phyloP scores from a whole-genome alignment of 2,113 vertebrate genomes.

The Solea senegalensis region DNA sequence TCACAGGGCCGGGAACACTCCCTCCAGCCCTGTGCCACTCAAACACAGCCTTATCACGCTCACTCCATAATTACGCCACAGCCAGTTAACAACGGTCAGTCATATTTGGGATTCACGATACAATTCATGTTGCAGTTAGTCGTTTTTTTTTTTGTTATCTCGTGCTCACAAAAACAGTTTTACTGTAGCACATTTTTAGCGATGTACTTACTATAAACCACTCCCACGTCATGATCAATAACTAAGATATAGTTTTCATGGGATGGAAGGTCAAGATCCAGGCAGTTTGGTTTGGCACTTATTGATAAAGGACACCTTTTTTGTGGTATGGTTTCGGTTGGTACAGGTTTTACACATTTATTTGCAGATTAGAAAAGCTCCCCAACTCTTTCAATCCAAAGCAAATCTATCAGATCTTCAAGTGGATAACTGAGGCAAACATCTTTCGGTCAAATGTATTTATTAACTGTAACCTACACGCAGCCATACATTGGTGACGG shows the following conservation, averaged over 20 bases:
- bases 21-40: slow-evolving; percentile 44
- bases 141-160: background rate
- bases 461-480: background rate
- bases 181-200: background rate
- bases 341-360: background rate
- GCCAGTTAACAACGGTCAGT: slow-evolving; percentile 1
- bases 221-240: background rate
- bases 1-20: slow-evolving; percentile 53
- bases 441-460: background rate
- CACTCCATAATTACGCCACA: slow-evolving; percentile 50
- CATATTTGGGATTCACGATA: slow-evolving; percentile 3
- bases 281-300: slow-evolving; percentile 8
- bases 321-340: slow-evolving; percentile 6
- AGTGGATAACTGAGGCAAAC: background rate
- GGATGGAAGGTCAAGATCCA: background rate
- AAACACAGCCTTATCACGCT: slow-evolving; percentile 48
- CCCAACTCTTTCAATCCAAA: background rate
- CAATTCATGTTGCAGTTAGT: background rate
- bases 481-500: background rate
- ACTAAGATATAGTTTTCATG: background rate
- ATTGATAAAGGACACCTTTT: slow-evolving; percentile 7
- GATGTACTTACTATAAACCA: slow-evolving; percentile 3
- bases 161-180: slow-evolving; percentile 14
- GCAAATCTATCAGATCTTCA: too few relatives aligned
- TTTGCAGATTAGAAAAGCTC: background rate